Conservation (phyloP, 2,888 invertebrate species). For the Leptothorax acervorum region DNA sequence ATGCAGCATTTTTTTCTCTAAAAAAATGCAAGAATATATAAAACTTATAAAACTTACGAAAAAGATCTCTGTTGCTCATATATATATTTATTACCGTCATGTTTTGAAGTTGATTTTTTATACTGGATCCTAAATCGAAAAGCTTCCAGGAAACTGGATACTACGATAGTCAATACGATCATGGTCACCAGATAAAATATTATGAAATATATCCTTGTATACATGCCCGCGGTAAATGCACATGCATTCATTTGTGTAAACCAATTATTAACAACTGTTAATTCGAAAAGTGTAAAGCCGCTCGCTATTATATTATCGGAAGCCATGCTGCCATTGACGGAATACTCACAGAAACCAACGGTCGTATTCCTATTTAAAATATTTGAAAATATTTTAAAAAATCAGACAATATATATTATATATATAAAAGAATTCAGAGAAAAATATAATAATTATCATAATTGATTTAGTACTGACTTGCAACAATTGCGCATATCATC, state of each 20-base stretch:
- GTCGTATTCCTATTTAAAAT: constrained; percentile 89
- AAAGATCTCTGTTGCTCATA: constrained; percentile 13
- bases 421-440: constrained; percentile 4
- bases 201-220: too few species aligned
- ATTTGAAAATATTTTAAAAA: constrained; percentile 10
- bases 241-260: constrained; percentile 96
- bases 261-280: constrained; percentile 97
- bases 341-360: constrained; percentile 92
- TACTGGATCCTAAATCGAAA: constrained; percentile 96
- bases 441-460: constrained; percentile 6
- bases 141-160: constrained; percentile 95
- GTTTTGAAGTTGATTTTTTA: constrained; percentile 92
- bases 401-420: not conserved
- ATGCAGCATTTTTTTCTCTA: constrained; percentile 92
- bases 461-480: constrained; percentile 87
- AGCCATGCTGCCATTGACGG: constrained; percentile 89
- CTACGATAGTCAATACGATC: too few species aligned
- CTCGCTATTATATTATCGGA: constrained; percentile 93
- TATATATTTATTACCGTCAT: constrained; percentile 88
- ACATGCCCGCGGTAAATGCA: constrained; percentile 90
- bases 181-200: too few species aligned
- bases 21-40: constrained; percentile 53
- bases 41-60: constrained; percentile 25
- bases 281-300: constrained; percentile 94
- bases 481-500: constrained; percentile 93